Evolutionary conservation across 2,113 vertebrate species (phyloP), one percentile per base, ranked within the genome.

Genomic region (Pseudorasbora parva): DNA sequence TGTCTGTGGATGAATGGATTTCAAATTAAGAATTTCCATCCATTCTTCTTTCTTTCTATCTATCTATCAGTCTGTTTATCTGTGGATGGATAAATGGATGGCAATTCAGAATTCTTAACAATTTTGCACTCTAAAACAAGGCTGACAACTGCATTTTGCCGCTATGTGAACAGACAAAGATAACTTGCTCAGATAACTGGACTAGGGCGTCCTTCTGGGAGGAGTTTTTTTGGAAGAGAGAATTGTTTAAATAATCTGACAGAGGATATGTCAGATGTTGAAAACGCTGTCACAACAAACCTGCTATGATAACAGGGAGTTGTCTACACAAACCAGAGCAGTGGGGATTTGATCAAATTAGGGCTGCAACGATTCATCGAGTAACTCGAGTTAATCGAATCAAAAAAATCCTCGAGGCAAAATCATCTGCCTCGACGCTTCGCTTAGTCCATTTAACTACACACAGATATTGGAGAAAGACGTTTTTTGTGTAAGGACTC

Each of bases 231-330:
- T 10, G 47, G 45, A 23, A 66, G 25, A 83, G 68, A 75, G 49
- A 56, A 85, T 89, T 82, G 88, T 85, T 84, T 84, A 74, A 84
- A 60, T 82, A 54, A 91, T 90, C 91, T 84, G 91, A 91, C 92
- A 92, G 90, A 87, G 87, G 85, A 91, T 84, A 88, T 86, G 90
- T 92, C 90, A 90, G 84, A 68, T 45, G 78, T 76, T 88, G 88
- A 90, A 90, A 87, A 69, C 43, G 54, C 81, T 86, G 91, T 85
- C 87, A 89, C 88, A 90, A 89, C 89, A 92, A 89, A 89, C 86
- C 25, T 68, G 82, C 80, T 69, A 78, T 74, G 86, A 89, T 60
- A 86, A 76, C 17, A 8, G 81, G 85, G 87, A 82, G 71, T 41
- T 75, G 72, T 86, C 78, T 86, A 81, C 19, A 84, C 73, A 86